These are phyloP conservation scores for Augochlora pura DNA, from an alignment of 1,140 invertebrate genomes.

Conservation along the genomic window DNA sequence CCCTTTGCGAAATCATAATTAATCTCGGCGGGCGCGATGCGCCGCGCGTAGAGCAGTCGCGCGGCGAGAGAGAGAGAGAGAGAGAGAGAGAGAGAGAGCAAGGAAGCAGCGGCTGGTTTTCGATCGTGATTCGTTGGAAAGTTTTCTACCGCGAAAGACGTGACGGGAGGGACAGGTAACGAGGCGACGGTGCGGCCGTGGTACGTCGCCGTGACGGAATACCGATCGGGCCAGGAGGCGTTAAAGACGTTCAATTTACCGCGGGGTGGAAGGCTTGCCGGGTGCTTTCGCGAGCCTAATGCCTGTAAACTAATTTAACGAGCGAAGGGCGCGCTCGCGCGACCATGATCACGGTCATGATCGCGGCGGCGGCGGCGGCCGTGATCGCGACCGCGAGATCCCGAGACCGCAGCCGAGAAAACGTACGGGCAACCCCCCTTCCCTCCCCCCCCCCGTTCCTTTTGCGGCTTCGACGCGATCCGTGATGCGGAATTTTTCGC, in stretches of 20 bases:
- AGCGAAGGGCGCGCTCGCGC: constrained; percentile 20
- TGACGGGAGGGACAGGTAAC: neutral
- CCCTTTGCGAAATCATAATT: constrained; percentile 61
- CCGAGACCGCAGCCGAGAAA: constrained; percentile 17
- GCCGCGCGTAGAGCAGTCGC: neutral
- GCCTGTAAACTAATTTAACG: constrained; percentile 54
- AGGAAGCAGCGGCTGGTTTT: neutral
- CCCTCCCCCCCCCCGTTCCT: too few relatives aligned
- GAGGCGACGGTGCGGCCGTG: neutral
- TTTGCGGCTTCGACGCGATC: constrained; percentile 35
- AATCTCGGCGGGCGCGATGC: constrained; percentile 39
- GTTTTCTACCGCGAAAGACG: constrained; percentile 30
- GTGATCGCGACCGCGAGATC: constrained; percentile 27
- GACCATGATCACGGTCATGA: too few relatives aligned
- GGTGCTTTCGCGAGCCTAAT: constrained; percentile 45
- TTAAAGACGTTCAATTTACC: constrained; percentile 65
- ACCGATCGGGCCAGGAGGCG: constrained; percentile 57
- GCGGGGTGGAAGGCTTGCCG: constrained; percentile 6
- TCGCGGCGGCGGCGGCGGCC: constrained; percentile 3
- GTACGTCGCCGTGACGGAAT: constrained; percentile 33
- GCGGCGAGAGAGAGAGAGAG: too few relatives aligned
- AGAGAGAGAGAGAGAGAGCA: too few relatives aligned
- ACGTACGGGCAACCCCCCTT: too few relatives aligned
- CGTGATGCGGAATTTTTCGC: constrained; percentile 54
- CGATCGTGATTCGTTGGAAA: constrained; percentile 59